Percentiles rank a stretch among this genome's conserved stretches.
phyloP scores from a whole-genome alignment of 2,113 vertebrate species.

The Natator depressus region DNA sequence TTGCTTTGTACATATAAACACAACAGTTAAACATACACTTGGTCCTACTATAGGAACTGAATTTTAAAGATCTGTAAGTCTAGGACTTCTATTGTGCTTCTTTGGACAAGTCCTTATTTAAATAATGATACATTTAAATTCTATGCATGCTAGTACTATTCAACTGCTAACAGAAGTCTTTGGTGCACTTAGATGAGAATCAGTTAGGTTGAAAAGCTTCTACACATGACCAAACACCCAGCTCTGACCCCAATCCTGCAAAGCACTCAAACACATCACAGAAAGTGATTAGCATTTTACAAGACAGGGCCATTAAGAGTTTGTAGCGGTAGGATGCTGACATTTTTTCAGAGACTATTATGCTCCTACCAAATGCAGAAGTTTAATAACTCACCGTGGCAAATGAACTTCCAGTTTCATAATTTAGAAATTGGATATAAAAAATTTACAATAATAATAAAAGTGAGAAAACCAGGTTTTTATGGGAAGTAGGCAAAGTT shows the following conservation, averaged over 20 bases:
- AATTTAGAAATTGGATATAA: not conserved
- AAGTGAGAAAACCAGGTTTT: not conserved
- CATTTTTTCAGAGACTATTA: not conserved
- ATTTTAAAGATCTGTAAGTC: slow-evolving; percentile 54
- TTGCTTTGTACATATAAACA: slow-evolving; percentile 75
- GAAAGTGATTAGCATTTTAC: not conserved
- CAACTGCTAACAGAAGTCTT: slow-evolving; percentile 80
- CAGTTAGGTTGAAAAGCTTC: slow-evolving; percentile 62
- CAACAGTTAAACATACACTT: slow-evolving; percentile 64
- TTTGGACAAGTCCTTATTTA: slow-evolving; percentile 81
- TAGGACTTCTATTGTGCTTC: slow-evolving; percentile 82
- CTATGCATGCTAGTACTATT: slow-evolving; percentile 64
- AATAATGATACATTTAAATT: slow-evolving; percentile 69
- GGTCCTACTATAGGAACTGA: slow-evolving; percentile 71
- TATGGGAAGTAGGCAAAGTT: not conserved
- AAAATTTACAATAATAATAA: slow-evolving; percentile 26
- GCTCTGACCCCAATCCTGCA: slow-evolving; percentile 55
- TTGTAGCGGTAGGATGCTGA: not conserved
- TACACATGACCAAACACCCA: slow-evolving; percentile 71
- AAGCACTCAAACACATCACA: not conserved
- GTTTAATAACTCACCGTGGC: not conserved
- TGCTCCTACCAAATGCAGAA: not conserved
- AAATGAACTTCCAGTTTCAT: not conserved
- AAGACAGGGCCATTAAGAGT: not conserved
- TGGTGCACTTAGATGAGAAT: slow-evolving; percentile 79